These are phyloP conservation scores for Mustela nigripes DNA, from an alignment of 2,113 vertebrate genomes.

Conservation along the genomic window DNA sequence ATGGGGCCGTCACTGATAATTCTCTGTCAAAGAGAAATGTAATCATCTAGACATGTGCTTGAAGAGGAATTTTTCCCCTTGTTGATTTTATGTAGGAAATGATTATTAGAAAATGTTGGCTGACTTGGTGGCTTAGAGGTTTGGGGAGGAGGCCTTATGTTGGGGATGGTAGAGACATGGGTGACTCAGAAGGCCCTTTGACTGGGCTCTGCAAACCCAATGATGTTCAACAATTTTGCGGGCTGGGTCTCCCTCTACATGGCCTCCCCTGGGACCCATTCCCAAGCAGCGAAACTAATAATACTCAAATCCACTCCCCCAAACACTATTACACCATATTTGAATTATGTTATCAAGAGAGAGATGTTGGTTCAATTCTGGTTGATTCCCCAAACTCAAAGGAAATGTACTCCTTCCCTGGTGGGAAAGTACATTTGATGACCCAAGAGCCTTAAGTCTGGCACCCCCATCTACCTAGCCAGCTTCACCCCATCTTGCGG, in stretches of 20 bases:
- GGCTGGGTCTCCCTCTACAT: neutral
- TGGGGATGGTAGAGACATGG: neutral
- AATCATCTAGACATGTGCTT: constrained; percentile 74
- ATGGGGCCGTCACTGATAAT: constrained; percentile 67
- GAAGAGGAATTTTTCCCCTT: constrained; percentile 70
- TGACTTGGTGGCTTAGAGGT: neutral
- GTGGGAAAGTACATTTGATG: neutral
- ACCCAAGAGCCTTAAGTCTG: neutral
- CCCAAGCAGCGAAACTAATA: neutral
- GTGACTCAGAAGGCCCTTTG: neutral
- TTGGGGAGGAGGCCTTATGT: neutral
- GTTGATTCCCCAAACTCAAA: neutral
- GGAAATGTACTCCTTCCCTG: neutral
- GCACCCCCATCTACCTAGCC: neutral
- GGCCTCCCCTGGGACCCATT: neutral
- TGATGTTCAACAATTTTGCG: neutral
- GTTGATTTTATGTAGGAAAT: constrained; percentile 75
- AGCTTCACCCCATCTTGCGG: too few species aligned
- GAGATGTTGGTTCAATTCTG: fast-evolving
- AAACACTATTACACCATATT: fast-evolving
- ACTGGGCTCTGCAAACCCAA: neutral
- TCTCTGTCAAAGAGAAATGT: constrained; percentile 68
- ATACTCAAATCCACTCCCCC: neutral
- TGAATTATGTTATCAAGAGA: constrained; percentile 9
- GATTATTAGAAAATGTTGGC: constrained; percentile 67